Evolutionary conservation across 2,888 invertebrate genomes (phyloP).

Genomic region (Drosophila peninsularis): DNA sequence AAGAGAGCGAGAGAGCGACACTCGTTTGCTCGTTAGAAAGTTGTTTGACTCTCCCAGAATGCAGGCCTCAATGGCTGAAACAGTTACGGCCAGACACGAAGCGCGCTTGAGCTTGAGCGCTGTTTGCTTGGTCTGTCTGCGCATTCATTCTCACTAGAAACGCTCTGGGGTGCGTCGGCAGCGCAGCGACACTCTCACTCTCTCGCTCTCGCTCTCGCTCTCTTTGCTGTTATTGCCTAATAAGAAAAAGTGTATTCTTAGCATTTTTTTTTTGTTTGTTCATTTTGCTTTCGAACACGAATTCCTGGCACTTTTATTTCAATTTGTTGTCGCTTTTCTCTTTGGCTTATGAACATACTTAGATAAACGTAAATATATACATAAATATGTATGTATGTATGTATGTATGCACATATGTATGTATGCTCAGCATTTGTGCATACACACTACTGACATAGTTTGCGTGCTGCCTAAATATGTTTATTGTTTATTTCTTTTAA

Average conservation of each 20-base stretch:
- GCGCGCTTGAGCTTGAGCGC: constrained; percentile 51
- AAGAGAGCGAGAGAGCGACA: constrained; percentile 34
- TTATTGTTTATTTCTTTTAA: constrained; percentile 28
- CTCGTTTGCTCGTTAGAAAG: constrained; percentile 56
- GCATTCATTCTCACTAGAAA: constrained; percentile 20
- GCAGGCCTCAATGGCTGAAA: constrained; percentile 42
- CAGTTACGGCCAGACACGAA: constrained; percentile 40
- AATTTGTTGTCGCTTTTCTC: constrained; percentile 23
- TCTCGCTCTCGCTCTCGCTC: constrained; percentile 15
- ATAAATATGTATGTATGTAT: not conserved
- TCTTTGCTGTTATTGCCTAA: constrained; percentile 46
- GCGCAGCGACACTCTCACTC: constrained; percentile 36
- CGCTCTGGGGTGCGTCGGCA: constrained; percentile 25
- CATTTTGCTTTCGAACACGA: constrained; percentile 47
- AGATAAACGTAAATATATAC: constrained; percentile 12
- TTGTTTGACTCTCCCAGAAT: constrained; percentile 56
- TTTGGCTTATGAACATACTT: constrained; percentile 37
- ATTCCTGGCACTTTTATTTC: constrained; percentile 62
- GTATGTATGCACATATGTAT: constrained; percentile 12
- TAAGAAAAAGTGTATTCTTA: constrained; percentile 62
- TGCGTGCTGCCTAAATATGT: constrained; percentile 29
- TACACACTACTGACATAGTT: constrained; percentile 78
- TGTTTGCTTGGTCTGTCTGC: constrained; percentile 49
- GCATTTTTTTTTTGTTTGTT: constrained; percentile 29
- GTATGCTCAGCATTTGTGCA: constrained; percentile 64